These are phyloP conservation scores for Threskiornis aethiopicus DNA, from an alignment of 2,797 vertebrate species.

Conservation along the genomic window DNA sequence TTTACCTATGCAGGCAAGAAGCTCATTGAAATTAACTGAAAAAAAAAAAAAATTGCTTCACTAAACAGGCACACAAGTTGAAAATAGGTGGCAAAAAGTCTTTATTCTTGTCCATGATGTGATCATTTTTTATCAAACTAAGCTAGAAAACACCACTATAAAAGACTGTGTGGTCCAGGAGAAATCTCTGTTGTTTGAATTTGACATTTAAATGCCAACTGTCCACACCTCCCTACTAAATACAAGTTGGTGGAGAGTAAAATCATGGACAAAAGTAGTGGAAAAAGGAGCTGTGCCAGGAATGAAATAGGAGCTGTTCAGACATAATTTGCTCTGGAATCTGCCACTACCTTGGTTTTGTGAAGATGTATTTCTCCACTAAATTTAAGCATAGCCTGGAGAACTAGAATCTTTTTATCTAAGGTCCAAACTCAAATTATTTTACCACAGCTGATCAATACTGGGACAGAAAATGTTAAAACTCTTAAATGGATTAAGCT, in stretches of 20 bases:
- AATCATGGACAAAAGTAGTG: background rate
- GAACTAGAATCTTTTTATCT: background rate
- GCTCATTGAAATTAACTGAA: background rate
- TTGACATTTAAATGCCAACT: background rate
- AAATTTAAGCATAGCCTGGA: background rate
- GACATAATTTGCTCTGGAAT: background rate
- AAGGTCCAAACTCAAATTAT: background rate
- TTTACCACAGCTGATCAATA: background rate
- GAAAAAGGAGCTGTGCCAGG: background rate
- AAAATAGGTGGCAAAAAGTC: background rate
- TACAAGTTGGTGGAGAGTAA: background rate
- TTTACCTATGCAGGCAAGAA: background rate
- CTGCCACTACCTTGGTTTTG: background rate
- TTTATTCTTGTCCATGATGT: background rate
- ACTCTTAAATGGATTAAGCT: background rate
- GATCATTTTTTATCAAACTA: background rate
- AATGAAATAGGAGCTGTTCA: background rate
- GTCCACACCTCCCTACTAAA: background rate
- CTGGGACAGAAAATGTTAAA: background rate
- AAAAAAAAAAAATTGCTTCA: background rate
- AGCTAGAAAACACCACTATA: background rate
- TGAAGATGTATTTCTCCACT: background rate
- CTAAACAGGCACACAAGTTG: background rate
- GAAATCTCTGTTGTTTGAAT: background rate
- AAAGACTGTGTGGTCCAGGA: background rate